Percentiles rank a stretch among this genome's conserved stretches.
Conservation (phyloP, 2,797 vertebrate species). For the Eulemur rubriventer region DNA sequence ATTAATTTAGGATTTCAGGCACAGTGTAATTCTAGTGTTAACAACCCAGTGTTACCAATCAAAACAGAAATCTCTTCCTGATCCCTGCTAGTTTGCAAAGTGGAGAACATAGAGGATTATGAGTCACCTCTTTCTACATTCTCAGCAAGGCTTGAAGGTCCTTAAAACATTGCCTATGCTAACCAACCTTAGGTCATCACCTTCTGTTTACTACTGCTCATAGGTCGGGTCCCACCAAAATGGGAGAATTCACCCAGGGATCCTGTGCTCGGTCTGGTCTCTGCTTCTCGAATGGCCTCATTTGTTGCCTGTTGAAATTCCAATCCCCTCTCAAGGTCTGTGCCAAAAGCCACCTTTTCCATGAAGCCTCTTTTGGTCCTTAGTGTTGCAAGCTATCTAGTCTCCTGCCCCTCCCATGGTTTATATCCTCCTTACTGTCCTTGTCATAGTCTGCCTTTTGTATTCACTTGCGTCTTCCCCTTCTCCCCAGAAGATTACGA, state of each 20-base stretch:
- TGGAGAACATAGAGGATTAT: background rate
- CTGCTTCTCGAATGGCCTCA: background rate
- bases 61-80: slow-evolving; percentile 19
- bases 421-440: background rate
- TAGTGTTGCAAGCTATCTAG: background rate
- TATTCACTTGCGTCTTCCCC: background rate
- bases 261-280: background rate
- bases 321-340: background rate
- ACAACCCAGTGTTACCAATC: background rate
- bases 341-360: background rate
- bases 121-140: background rate
- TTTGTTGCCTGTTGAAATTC: background rate
- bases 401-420: background rate
- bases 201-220: background rate
- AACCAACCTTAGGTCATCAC: background rate
- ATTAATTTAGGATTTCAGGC: slow-evolving; percentile 51
- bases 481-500: background rate
- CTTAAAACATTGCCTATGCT: background rate
- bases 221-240: background rate
- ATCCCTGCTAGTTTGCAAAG: background rate
- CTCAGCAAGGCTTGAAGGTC: background rate
- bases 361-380: background rate
- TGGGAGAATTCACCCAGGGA: background rate
- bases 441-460: background rate
- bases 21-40: slow-evolving; percentile 22